A percentile compares a stretch with the other conserved stretches of the same genome.
phyloP scores from a whole-genome alignment of 1,140 invertebrate genomes.

The Zaprionus kolodkinae region DNA sequence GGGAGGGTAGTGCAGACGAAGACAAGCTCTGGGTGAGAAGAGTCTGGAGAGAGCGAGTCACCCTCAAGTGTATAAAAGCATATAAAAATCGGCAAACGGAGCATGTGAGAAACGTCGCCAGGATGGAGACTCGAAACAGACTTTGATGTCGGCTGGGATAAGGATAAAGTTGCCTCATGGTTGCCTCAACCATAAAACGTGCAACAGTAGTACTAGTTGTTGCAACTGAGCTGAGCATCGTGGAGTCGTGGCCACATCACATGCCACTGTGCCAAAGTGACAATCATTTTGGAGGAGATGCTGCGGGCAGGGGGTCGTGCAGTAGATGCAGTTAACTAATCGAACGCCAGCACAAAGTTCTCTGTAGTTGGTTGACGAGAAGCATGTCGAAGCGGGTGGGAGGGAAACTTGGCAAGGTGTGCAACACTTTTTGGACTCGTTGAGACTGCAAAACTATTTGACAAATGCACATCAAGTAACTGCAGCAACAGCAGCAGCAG shows the following conservation, averaged over 20 bases:
- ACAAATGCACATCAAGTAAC: slow-evolving; percentile 53
- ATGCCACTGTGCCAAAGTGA: slow-evolving; percentile 58
- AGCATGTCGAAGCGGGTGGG: too few species aligned
- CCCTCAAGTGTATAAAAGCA: slow-evolving; percentile 64
- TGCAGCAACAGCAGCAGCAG: not conserved
- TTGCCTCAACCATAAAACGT: slow-evolving; percentile 67
- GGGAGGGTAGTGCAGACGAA: not conserved
- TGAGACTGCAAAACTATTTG: slow-evolving; percentile 50
- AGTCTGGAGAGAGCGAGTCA: not conserved
- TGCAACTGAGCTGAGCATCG: not conserved
- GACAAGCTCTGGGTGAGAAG: not conserved
- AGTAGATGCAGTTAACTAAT: slow-evolving; percentile 58
- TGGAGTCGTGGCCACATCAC: slow-evolving; percentile 41
- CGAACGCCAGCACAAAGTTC: slow-evolving; percentile 64
- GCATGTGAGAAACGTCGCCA: slow-evolving; percentile 55
- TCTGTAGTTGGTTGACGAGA: slow-evolving; percentile 14
- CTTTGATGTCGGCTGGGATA: slow-evolving; percentile 57
- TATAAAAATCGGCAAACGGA: slow-evolving; percentile 71
- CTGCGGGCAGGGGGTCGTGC: not conserved
- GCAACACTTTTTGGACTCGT: slow-evolving; percentile 11
- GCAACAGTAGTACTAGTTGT: slow-evolving; percentile 21
- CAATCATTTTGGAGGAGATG: slow-evolving; percentile 39
- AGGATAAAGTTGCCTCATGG: slow-evolving; percentile 68
- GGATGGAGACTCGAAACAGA: slow-evolving; percentile 67
- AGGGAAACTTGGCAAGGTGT: slow-evolving; percentile 38